Percentiles rank a stretch among this genome's conserved stretches.
These are phyloP conservation scores for Ellobius talpinus DNA, from an alignment of 2,113 vertebrate species.

Conservation along the genomic window DNA sequence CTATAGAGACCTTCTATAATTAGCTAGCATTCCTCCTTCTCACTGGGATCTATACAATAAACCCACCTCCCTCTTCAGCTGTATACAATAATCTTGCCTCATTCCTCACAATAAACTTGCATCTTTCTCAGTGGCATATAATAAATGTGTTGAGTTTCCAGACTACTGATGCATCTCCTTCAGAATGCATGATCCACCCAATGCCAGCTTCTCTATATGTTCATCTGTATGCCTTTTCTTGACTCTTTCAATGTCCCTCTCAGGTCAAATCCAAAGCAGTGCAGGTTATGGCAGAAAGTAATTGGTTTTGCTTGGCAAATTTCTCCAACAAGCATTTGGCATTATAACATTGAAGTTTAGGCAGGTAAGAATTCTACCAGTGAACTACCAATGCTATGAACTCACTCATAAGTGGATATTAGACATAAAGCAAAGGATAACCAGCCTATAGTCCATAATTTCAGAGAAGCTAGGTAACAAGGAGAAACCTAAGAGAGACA, in stretches of 20 bases:
- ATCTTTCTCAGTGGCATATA: neutral
- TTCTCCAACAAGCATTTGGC: neutral
- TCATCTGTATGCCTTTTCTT: neutral
- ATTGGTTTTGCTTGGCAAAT: conserved; percentile 3
- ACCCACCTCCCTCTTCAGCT: neutral
- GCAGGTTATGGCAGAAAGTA: neutral
- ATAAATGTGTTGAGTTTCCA: neutral
- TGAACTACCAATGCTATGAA: too few species aligned
- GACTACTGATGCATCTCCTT: neutral
- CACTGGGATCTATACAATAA: neutral
- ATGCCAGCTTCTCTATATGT: neutral
- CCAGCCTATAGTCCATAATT: too few species aligned
- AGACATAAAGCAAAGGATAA: too few species aligned
- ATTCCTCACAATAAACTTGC: neutral
- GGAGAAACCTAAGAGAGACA: too few species aligned
- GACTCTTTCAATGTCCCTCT: neutral
- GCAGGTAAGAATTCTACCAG: too few species aligned
- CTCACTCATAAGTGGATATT: too few species aligned
- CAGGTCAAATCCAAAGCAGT: neutral
- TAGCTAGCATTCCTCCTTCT: neutral
- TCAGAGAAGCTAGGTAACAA: too few species aligned
- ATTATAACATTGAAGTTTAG: conserved; percentile 15
- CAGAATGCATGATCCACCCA: neutral
- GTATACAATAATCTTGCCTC: neutral
- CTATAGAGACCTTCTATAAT: neutral